Percentiles rank a stretch among this genome's conserved stretches.
These are phyloP conservation scores for Nasonia oneida DNA, from an alignment of 2,888 invertebrate species.

Conservation along the genomic window DNA sequence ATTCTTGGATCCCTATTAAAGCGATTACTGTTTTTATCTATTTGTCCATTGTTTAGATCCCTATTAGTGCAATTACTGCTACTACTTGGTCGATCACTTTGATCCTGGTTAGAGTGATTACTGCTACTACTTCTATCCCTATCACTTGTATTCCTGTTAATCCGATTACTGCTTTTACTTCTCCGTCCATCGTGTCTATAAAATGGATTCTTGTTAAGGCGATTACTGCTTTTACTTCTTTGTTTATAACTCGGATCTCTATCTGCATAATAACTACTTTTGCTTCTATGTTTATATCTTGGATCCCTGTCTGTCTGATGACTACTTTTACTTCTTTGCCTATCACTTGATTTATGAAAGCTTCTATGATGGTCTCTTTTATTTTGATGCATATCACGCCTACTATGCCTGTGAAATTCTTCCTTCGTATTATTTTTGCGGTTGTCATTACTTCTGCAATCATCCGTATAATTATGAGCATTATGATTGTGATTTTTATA, in stretches of 20 bases:
- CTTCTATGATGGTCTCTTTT: slow-evolving; percentile 41
- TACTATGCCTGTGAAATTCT: background rate
- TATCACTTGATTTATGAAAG: slow-evolving; percentile 36
- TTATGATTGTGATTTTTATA: slow-evolving; percentile 23
- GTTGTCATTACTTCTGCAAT: background rate
- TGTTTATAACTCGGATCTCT: background rate
- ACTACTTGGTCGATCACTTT: slow-evolving; percentile 21
- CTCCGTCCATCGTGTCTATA: background rate
- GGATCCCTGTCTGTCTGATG: slow-evolving; percentile 9
- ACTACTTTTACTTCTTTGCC: slow-evolving; percentile 20
- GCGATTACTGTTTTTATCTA: background rate
- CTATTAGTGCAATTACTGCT: slow-evolving; percentile 21
- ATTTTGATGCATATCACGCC: slow-evolving; percentile 20
- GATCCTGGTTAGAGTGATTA: background rate
- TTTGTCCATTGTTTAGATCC: background rate
- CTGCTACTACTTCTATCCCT: background rate
- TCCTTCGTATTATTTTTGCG: background rate
- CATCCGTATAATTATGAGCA: slow-evolving; percentile 9
- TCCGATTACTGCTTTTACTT: slow-evolving; percentile 6
- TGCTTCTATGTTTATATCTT: background rate
- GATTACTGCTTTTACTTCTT: slow-evolving; percentile 25
- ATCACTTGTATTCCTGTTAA: background rate
- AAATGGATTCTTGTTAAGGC: background rate
- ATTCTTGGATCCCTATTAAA: background rate
- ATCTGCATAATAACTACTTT: slow-evolving; percentile 18